These are phyloP conservation scores for Salarias fasciatus DNA, from an alignment of 2,797 vertebrate genomes.

Conservation along the genomic window DNA sequence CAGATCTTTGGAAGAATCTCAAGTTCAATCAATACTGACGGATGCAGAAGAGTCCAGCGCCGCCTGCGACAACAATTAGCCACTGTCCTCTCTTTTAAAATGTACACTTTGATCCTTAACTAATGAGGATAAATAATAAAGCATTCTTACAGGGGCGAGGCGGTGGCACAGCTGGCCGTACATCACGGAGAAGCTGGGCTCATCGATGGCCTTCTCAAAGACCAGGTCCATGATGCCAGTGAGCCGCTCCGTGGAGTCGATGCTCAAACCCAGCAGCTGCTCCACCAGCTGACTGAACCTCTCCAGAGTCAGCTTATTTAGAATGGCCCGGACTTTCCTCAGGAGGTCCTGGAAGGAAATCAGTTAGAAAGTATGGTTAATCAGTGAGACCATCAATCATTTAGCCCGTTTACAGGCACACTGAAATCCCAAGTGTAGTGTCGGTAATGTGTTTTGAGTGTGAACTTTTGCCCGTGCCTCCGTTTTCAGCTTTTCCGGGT, in stretches of 20 bases:
- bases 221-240: constrained; percentile 98
- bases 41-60: too few species aligned
- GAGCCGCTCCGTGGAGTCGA: constrained; percentile 95
- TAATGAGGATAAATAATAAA: too few species aligned
- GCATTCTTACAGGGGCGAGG: constrained; percentile 92
- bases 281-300: too few species aligned
- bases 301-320: too few species aligned
- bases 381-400: background rate
- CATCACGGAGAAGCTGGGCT: constrained; percentile 96
- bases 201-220: too few species aligned
- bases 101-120: too few species aligned
- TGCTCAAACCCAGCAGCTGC: constrained; percentile 95
- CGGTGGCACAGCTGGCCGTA: constrained; percentile 99
- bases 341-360: constrained; percentile 85
- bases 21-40: too few species aligned
- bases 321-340: constrained; percentile 95
- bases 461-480: too few species aligned
- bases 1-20: background rate
- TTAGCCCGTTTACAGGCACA: too few species aligned
- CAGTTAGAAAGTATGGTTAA: background rate
- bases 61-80: too few species aligned
- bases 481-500: constrained; percentile 70
- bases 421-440: too few species aligned
- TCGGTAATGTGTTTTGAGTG: background rate
- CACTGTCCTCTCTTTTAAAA: too few species aligned